Evolutionary conservation across 2,797 vertebrate species (phyloP), one percentile per base, ranked within the genome.

Genomic region (Smutsia gigantea): DNA sequence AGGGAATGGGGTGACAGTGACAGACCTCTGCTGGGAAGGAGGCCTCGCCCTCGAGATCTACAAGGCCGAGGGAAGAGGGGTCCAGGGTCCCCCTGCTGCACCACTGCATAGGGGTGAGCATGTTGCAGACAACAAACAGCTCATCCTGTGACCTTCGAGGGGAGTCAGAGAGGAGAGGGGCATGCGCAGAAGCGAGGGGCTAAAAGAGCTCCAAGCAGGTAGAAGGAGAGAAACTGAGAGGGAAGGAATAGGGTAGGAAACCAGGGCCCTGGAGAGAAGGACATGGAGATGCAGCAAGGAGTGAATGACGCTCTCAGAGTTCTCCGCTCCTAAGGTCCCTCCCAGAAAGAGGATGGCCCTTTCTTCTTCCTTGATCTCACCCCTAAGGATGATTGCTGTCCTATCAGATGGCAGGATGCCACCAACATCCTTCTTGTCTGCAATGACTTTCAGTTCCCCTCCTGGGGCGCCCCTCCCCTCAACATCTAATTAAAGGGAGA

Each of bases 401-500:
- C 91, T 77, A 69, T 75, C 78, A 42, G 72, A 57, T 83, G 75
- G 93, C 93, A 81, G 64, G 69, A 87, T 77, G 69, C 93, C 77
- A 75, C 68, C 85, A 42, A 72, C 31, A 79, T 81, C 81, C 93
- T 97, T 93, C 96, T 97, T 81, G 72, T 51, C 0, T 82, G 90
- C 77, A 57, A 42, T n/a, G 39, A 96, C 97, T 97, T 93, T 93
- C 77, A 93, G 77, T 27, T 51, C 57, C 77, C 57, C 72, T 96
- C 97, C 88, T n/a, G 34, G 93, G 81, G 74, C 94, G 97, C 87
- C 34, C 97, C 75, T 94, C 79, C 69, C 71, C 27, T 59, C 66
- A n/a, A 66, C 86, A 96, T 97, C 97, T 97, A 97, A 97, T 97
- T 96, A 97, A 98, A 96, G 53, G 75, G 69, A 87, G 37, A 39